Conservation (phyloP, 1,140 invertebrate genomes). For the Micrasema minimum region DNA sequence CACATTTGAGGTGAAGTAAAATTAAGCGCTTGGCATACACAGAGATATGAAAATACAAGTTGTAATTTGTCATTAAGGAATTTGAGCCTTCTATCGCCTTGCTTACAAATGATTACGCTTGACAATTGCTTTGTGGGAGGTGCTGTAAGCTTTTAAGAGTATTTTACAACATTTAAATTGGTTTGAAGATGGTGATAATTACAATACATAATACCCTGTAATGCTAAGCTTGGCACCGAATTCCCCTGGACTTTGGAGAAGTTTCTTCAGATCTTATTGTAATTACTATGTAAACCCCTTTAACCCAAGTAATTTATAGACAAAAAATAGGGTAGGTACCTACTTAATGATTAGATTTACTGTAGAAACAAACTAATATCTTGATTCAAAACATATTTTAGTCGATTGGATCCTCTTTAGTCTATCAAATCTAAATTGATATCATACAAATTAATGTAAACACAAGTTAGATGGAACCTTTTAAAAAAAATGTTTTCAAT, state of each 20-base stretch:
- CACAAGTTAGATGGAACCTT: no score
- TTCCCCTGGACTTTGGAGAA: background rate
- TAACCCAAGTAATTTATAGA: no score
- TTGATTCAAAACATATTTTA: no score
- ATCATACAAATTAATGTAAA: no score
- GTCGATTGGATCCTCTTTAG: no score
- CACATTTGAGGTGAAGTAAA: conserved; percentile 11
- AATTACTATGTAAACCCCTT: no score
- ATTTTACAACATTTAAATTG: conserved; percentile 31
- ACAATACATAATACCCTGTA: conserved; percentile 39
- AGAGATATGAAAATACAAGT: conserved; percentile 22
- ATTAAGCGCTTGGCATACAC: conserved; percentile 31
- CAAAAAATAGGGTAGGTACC: no score
- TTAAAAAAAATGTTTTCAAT: no score
- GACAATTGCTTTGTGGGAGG: conserved; percentile 24
- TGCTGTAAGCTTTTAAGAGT: conserved; percentile 37
- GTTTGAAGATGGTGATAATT: conserved; percentile 16
- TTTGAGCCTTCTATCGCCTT: conserved; percentile 33
- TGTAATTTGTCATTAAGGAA: conserved; percentile 25
- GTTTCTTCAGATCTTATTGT: background rate
- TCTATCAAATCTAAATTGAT: no score
- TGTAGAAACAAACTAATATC: no score
- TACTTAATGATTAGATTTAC: no score
- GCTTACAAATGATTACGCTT: conserved; percentile 30
- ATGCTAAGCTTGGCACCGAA: conserved; percentile 37